Percentiles rank a stretch among this genome's conserved stretches.
These are phyloP conservation scores for Semaprochilodus insignis DNA, from an alignment of 2,797 vertebrate species.

Conservation along the genomic window DNA sequence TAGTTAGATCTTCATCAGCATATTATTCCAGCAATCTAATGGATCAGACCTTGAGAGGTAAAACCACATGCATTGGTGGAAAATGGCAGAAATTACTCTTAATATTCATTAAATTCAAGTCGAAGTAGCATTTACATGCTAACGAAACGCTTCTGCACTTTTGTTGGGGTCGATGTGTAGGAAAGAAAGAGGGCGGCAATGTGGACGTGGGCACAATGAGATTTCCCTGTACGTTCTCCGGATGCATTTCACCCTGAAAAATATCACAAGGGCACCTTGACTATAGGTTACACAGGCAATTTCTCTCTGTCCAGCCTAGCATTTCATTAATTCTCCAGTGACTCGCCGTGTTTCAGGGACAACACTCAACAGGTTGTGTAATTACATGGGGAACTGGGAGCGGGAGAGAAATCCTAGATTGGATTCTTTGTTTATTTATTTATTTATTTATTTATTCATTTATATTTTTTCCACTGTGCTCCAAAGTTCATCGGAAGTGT, in stretches of 20 bases:
- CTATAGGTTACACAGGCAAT: slow-evolving; percentile 80
- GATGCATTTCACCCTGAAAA: slow-evolving; percentile 66
- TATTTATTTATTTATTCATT: slow-evolving; percentile 32
- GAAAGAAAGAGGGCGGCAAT: slow-evolving; percentile 6
- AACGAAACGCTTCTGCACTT: background rate
- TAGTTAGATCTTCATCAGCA: background rate
- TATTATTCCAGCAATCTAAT: background rate
- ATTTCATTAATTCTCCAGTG: slow-evolving; percentile 83
- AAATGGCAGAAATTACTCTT: slow-evolving; percentile 3
- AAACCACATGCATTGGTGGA: slow-evolving; percentile 5
- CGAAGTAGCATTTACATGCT: background rate
- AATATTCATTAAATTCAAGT: slow-evolving; percentile 10
- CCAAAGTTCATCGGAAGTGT: slow-evolving; percentile 56
- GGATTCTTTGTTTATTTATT: slow-evolving; percentile 46
- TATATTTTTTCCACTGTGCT: slow-evolving; percentile 52
- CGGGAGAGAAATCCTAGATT: slow-evolving; percentile 71
- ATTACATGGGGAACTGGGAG: slow-evolving; percentile 74
- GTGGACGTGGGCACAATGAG: slow-evolving; percentile 42
- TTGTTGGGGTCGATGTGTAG: background rate
- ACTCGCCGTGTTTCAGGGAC: slow-evolving; percentile 77
- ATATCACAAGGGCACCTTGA: slow-evolving; percentile 82
- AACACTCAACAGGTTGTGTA: slow-evolving; percentile 84
- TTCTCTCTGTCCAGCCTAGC: slow-evolving; percentile 77
- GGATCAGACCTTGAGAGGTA: background rate
- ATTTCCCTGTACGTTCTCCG: slow-evolving; percentile 59